Evolutionary conservation across 2,797 vertebrate genomes (phyloP), one percentile per base, ranked within the genome.

Genomic region (Notamacropus eugenii): DNA sequence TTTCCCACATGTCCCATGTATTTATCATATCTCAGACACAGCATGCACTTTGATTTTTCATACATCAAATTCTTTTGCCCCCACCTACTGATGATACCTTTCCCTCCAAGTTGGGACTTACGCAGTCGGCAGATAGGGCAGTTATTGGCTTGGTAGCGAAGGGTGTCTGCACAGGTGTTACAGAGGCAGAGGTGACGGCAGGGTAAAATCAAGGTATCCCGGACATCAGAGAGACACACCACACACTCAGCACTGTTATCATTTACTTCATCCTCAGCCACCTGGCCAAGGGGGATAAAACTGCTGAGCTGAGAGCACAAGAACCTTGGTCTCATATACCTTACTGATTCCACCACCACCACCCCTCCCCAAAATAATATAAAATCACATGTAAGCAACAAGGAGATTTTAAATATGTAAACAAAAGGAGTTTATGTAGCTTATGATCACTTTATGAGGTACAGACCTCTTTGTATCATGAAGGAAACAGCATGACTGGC

Each of bases 241-340:
- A 99, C 99, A 1, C 99, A 99, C 98, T 99, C 99, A 0, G 99
- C 99, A 1, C 99, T 99, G 99, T 99, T 99, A 94, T 99, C 99
- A 0, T 99, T 99, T 96, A 99, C 99, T 98, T 99, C 99, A 0
- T 99, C 99, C 55, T 99, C 99, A 0, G 99, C 99, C 82, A 99
- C 99, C 99, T 99, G 98, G 82, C 93, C 96, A 12, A 0, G 0
- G 13, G 94, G 54, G 97, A 55, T 46, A 93, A 59, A 28, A 1
- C 1, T 2, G 24, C 40, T 28, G 0, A 58, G 93, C 62, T 58
- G 3, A 9, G 11, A 90, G 93, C 59, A 34, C 94, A 50, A 2
- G 52, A 54, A 50, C 22, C 3, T 91, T 46, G 1, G 0, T 0
- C 5, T 28, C 95, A 52, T 27, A n/a, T 1, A 6, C 52, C 34